phyloP scores from a whole-genome alignment of 2,888 invertebrate genomes.

The Thereva unica region DNA sequence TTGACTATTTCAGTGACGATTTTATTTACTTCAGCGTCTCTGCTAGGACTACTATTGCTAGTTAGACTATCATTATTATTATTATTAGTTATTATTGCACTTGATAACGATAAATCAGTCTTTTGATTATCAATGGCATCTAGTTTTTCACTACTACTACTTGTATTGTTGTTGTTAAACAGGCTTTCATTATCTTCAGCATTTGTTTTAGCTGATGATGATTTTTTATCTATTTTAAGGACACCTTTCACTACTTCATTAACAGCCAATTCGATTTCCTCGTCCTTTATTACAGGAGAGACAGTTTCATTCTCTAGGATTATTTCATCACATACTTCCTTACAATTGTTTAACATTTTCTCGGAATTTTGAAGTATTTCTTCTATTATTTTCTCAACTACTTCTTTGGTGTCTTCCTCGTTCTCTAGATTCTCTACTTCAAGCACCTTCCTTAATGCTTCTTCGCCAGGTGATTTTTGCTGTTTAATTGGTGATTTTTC shows the following conservation, averaged over 20 bases:
- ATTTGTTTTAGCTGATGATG: slow-evolving; percentile 37
- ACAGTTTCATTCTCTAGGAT: slow-evolving; percentile 43
- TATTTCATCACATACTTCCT: slow-evolving; percentile 51
- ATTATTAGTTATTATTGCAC: slow-evolving; percentile 48
- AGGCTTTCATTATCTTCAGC: slow-evolving; percentile 49
- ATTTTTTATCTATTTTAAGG: slow-evolving; percentile 57
- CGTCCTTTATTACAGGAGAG: slow-evolving; percentile 61
- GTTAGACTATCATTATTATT: slow-evolving; percentile 42
- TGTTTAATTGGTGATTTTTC: slow-evolving; percentile 37
- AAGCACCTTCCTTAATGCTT: slow-evolving; percentile 43
- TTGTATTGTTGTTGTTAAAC: slow-evolving; percentile 40
- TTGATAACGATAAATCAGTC: slow-evolving; percentile 53
- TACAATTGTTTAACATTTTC: slow-evolving; percentile 59
- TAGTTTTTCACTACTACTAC: slow-evolving; percentile 39
- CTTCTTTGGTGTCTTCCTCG: slow-evolving; percentile 58
- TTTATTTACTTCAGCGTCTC: slow-evolving; percentile 43
- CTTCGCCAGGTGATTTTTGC: slow-evolving; percentile 50
- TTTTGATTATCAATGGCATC: slow-evolving; percentile 54
- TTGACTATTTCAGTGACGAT: slow-evolving; percentile 53
- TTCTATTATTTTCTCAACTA: slow-evolving; percentile 61
- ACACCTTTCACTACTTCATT: slow-evolving; percentile 62
- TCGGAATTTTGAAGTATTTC: slow-evolving; percentile 62
- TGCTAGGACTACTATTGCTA: slow-evolving; percentile 36
- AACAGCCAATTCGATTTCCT: slow-evolving; percentile 61
- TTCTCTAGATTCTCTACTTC: slow-evolving; percentile 56